These are phyloP conservation scores for Campaea margaritaria DNA, from an alignment of 2,888 invertebrate genomes.

Conservation along the genomic window DNA sequence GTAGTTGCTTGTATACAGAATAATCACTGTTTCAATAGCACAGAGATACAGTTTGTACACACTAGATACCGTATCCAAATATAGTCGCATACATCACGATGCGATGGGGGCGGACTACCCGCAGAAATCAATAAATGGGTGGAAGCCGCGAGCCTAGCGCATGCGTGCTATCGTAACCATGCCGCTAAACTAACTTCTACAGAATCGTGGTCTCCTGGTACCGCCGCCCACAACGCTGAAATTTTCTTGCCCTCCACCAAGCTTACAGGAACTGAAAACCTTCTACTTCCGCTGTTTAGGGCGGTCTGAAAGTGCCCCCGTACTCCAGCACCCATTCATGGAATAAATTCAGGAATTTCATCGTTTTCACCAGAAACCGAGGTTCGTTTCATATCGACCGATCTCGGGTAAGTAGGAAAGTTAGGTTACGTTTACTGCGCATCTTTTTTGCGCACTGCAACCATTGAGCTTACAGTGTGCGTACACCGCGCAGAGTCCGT, in stretches of 20 bases:
- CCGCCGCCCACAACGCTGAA: slow-evolving; percentile 81
- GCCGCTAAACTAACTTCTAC: slow-evolving; percentile 44
- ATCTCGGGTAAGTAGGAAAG: neutral
- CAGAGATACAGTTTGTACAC: neutral
- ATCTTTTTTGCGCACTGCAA: slow-evolving; percentile 58
- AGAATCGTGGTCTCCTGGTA: slow-evolving; percentile 64
- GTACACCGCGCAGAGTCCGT: too few species aligned
- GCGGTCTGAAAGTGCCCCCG: slow-evolving; percentile 55
- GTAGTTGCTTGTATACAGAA: too few species aligned
- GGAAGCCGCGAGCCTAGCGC: slow-evolving; percentile 48
- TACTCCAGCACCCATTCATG: slow-evolving; percentile 2
- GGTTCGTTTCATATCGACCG: too few species aligned
- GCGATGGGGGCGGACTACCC: slow-evolving; percentile 25
- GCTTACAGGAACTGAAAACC: slow-evolving; percentile 70
- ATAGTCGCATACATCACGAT: slow-evolving; percentile 1
- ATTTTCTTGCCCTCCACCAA: slow-evolving; percentile 78
- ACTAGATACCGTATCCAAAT: slow-evolving; percentile 27
- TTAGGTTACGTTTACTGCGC: slow-evolving; percentile 54
- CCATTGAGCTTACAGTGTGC: too few species aligned
- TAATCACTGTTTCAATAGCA: neutral
- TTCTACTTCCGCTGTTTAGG: slow-evolving; percentile 71
- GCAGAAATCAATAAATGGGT: slow-evolving; percentile 58
- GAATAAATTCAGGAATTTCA: slow-evolving; percentile 15
- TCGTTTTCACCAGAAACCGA: neutral
- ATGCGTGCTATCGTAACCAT: slow-evolving; percentile 54